phyloP scores from a whole-genome alignment of 2,888 invertebrate genomes.

The Petrolisthes cinctipes region DNA sequence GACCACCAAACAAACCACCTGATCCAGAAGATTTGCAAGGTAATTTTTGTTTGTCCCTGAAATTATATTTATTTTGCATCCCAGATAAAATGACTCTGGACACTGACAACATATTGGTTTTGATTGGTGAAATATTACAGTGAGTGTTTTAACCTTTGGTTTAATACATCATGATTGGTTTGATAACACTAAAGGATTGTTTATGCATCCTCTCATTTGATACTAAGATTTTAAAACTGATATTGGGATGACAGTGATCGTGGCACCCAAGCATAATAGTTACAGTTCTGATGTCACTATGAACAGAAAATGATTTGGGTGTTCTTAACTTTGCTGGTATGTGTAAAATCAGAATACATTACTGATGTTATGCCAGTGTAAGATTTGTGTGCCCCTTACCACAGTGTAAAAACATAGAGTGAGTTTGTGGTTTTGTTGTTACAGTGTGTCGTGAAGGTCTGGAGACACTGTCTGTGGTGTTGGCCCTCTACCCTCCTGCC shows the following conservation, averaged over 20 bases:
- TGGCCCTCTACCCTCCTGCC: conserved; percentile 89
- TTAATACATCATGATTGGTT: not conserved
- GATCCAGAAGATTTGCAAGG: conserved; percentile 62
- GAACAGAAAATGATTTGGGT: too few relatives aligned
- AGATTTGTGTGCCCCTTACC: too few relatives aligned
- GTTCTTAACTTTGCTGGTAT: too few relatives aligned
- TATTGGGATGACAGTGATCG: too few relatives aligned
- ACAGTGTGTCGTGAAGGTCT: conserved; percentile 87
- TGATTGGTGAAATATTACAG: not conserved
- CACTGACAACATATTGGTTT: not conserved
- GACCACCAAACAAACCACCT: conserved; percentile 77
- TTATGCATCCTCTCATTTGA: too few relatives aligned
- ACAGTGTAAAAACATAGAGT: too few relatives aligned
- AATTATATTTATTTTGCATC: not conserved
- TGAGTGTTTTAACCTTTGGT: not conserved
- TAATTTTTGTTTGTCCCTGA: not conserved
- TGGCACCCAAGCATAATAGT: too few relatives aligned
- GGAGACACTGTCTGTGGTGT: conserved; percentile 89
- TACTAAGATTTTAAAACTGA: too few relatives aligned
- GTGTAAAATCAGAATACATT: too few relatives aligned
- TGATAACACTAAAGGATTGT: too few relatives aligned
- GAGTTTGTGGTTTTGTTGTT: conserved; percentile 9
- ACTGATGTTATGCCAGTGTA: too few relatives aligned
- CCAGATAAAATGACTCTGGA: not conserved
- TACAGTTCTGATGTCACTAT: too few relatives aligned